Conservation (phyloP, 2,113 vertebrate species). For the Nibea coibor region DNA sequence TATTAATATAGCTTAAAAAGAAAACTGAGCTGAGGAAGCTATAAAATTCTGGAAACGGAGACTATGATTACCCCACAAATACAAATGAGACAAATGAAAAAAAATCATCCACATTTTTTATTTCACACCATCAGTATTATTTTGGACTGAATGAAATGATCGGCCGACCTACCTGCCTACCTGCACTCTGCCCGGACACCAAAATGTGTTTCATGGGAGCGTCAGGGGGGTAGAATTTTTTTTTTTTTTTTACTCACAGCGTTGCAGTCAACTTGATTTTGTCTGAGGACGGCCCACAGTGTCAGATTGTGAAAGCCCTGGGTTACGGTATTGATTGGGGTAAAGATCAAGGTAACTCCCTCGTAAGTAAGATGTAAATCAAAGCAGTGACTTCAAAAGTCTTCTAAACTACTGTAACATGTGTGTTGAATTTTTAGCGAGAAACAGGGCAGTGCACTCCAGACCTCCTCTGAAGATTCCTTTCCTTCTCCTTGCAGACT, state of each 20-base stretch:
- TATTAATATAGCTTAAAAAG: not conserved
- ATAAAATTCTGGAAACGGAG: not conserved
- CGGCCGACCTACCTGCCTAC: no score
- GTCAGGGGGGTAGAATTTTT: no score
- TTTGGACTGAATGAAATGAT: not conserved
- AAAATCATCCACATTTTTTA: not conserved
- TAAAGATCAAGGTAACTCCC: not conserved
- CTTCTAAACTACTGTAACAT: slow-evolving; percentile 10
- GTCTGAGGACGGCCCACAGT: not conserved
- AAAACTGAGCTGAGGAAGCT: not conserved
- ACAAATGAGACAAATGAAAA: not conserved
- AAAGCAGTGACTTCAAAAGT: not conserved
- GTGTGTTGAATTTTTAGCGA: slow-evolving; percentile 18
- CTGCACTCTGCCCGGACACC: no score
- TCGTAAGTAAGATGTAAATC: not conserved
- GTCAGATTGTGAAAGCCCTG: not conserved
- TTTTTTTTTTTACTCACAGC: no score
- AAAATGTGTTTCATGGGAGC: no score
- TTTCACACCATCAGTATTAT: not conserved
- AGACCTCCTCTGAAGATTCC: slow-evolving; percentile 42
- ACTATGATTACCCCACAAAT: not conserved
- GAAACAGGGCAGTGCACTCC: slow-evolving; percentile 15
- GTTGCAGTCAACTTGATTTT: not conserved
- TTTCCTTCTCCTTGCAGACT: slow-evolving; percentile 29
- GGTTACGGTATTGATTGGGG: not conserved